Evolutionary conservation across 2,113 vertebrate genomes (phyloP), one percentile per base, ranked within the genome.

Genomic region (Meleagris gallopavo): DNA sequence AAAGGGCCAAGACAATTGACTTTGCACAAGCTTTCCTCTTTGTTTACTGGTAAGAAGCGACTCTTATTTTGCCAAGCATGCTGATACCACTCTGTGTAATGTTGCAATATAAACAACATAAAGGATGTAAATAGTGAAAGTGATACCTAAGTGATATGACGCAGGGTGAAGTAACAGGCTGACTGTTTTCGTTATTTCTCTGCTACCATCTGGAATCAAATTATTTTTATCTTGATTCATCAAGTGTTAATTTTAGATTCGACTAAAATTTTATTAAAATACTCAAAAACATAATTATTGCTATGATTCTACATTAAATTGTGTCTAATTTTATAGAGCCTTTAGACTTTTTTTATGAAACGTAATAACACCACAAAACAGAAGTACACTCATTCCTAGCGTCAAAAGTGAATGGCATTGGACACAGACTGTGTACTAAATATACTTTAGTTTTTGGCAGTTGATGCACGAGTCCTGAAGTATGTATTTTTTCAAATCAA

Each of bases 181-280:
- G n/a, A 61, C 13, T 76, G 38, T 65, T 94, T 84, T 54, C 15
- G 6, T 71, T 58, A 40, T 72, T 85, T 83, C 24, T 80, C 89
- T 75, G 41, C n/a, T 67, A 25, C 58, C n/a, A 11, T 70, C 43
- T 87, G 52, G 36, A 16, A 38, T 87, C 10, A 66, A 14, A 20
- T 66, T 80, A n/a, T 61, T 89, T 95, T 64, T 20, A 11, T 66
- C 84, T 80, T 70, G 41, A n/a, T 71, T 79, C 25, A 43, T 58
- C n/a, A 71, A 60, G 41, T 74, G 4, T 85, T 89, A 77, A 91
- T 86, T 15, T 83, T 84, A 91, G 17, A 79, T 89, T 93, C 79
- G 24, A 50, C 32, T 4, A 0, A n/a, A 90, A 57, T 69, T 77
- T 43, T 84, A 36, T 82, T 58, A 25, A 80, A 87, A 45, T 66